These are phyloP conservation scores for Luidia sarsii DNA, from an alignment of 53 echinoderm and acorn worm genomes.

Conservation along the genomic window DNA sequence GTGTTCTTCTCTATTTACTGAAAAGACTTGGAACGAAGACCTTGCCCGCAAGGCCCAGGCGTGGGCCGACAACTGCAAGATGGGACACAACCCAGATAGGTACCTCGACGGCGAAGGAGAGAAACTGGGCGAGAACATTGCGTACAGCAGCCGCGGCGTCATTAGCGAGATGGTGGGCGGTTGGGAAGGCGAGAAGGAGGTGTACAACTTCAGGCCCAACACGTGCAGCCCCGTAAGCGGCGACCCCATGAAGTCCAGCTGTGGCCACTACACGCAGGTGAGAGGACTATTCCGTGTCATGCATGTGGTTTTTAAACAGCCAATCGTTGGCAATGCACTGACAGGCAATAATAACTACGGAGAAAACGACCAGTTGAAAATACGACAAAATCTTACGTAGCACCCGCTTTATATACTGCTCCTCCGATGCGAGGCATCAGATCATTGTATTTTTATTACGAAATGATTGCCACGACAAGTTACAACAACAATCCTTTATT, in stretches of 20 bases:
- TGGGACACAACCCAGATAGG: background rate
- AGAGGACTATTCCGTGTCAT: no score
- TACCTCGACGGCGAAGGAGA: background rate
- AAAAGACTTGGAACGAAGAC: constrained; percentile 5
- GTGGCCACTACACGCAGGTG: constrained; percentile 48
- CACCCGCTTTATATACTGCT: no score
- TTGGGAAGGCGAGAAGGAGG: constrained; percentile 39
- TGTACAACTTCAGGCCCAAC: constrained; percentile 79
- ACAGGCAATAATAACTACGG: no score
- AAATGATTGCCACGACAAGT: no score
- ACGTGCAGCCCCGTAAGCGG: constrained; percentile 48
- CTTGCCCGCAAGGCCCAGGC: constrained; percentile 27
- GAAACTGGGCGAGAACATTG: constrained; percentile 30
- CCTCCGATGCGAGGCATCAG: no score
- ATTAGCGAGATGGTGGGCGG: background rate
- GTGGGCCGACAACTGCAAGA: constrained; percentile 27
- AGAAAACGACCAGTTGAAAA: no score
- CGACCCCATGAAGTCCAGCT: background rate
- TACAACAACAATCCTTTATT: no score
- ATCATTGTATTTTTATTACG: no score
- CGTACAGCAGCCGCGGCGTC: background rate
- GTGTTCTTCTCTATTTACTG: no score
- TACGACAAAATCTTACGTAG: no score
- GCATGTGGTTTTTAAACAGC: no score
- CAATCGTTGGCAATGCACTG: no score